Base-by-base conservation (phyloP, 2,797 vertebrate species). In the Thaleichthys pacificus region DNA sequence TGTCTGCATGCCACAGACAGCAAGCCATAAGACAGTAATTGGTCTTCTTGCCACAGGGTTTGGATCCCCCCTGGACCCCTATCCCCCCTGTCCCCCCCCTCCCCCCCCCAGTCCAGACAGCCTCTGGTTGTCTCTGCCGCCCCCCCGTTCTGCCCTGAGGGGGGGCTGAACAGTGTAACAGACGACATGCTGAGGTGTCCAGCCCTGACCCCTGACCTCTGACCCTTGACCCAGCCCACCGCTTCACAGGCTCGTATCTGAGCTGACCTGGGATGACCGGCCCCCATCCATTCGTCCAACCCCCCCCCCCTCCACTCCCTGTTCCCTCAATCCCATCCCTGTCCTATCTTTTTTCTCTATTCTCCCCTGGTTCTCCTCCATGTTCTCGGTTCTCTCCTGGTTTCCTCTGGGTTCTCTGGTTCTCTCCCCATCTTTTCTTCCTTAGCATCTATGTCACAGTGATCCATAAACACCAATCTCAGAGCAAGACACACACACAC, bases 1-100 rank as follows among this genome's bases (percentile, higher is more conserved):
- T 88, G 90, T 91, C 88, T 79, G 77, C 86, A 87, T 89, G 87
- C 86, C 86, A 82, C 76, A 89, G 86, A 82, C 85, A 83, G 80
- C 77, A 74, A 76, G 82, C 80, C 87, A 77, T 85, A 88, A 88
- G 84, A 77, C 82, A 82, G 80, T 90, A 91, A 91, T 86, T 85
- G 86, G 76, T 24, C 38, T 11, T 24, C n/a, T 8, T 28, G 22
- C 60, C 78, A 80, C 71, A 67, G 86, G 88, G 86, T 85, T 82
- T 72, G 81, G 80, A 86, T 83, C 56, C 81, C 17, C 54, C 17
- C 54, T 21, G n/a, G 49, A 54, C 54, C 54, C 24, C 60, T 3
- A 21, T 5, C 24, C 60, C 60, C 24, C 24, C 24, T 24, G 24
- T 24, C 24, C 24, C 60, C 24, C n/a, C 4, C 3, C n/a, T n/a